These are phyloP conservation scores for Cassiopea andromeda DNA, from an alignment of 30 jellyfish, hydroid and myxozoan species.

Conservation along the genomic window DNA sequence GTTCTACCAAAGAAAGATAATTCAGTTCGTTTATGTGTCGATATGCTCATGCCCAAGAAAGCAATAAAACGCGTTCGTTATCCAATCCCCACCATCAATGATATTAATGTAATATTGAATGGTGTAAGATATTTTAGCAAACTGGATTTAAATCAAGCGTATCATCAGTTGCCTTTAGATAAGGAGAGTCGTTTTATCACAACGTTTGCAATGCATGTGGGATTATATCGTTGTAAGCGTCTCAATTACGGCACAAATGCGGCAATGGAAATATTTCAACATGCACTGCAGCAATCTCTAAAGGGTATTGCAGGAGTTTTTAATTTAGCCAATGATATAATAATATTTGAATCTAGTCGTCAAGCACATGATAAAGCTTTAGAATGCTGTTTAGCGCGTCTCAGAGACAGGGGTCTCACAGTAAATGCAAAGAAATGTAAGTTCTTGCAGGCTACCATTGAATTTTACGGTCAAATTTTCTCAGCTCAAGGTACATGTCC, in stretches of 20 bases:
- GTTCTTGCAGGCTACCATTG: conserved; percentile 1
- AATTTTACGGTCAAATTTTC: conserved; percentile 11
- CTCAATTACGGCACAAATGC: conserved; percentile 56
- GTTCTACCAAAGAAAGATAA: conserved; percentile 56
- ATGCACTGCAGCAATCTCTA: conserved; percentile 19
- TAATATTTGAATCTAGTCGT: conserved; percentile 40
- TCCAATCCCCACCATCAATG: conserved; percentile 55
- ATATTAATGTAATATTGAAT: conserved; percentile 32
- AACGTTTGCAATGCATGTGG: conserved; percentile 19
- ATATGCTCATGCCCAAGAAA: conserved; percentile 49
- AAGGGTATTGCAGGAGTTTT: conserved; percentile 31
- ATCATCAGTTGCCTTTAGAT: conserved; percentile 36
- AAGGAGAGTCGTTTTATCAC: conserved; percentile 32
- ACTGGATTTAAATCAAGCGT: conserved; percentile 44
- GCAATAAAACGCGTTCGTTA: conserved; percentile 62
- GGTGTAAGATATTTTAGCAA: conserved; percentile 44
- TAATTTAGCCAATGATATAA: conserved; percentile 54
- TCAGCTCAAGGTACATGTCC: conserved; percentile 50
- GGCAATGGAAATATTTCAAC: conserved; percentile 52
- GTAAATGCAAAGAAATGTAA: conserved; percentile 51
- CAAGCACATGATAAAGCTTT: conserved; percentile 54
- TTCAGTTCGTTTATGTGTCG: conserved; percentile 47
- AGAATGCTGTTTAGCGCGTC: conserved; percentile 6
- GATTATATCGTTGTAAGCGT: conserved; percentile 25
- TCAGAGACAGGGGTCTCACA: conserved; percentile 31